These are phyloP conservation scores for Drosophila nr. perissopoda DNA, from an alignment of 2,888 invertebrate genomes.

Conservation along the genomic window DNA sequence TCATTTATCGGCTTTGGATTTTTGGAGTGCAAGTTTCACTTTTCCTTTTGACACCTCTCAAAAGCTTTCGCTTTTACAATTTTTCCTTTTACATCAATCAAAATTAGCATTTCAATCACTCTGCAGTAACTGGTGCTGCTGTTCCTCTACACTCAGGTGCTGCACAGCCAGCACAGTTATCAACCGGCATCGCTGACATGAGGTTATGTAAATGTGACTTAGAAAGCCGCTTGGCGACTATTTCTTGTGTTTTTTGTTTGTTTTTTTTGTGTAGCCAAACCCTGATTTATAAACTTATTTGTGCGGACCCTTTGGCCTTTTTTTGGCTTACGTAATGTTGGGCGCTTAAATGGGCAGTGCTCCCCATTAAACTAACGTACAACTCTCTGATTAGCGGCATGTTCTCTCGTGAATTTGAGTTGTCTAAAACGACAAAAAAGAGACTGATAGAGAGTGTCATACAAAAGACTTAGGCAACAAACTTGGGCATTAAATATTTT, in stretches of 20 bases:
- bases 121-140: constrained; percentile 19
- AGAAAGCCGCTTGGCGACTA: constrained; percentile 40
- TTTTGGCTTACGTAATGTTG: constrained; percentile 48
- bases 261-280: constrained; percentile 2
- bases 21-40: constrained; percentile 60
- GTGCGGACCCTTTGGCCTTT: constrained; percentile 27
- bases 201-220: constrained; percentile 45
- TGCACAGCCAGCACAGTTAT: constrained; percentile 5
- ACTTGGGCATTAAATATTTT: constrained; percentile 41
- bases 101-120: constrained; percentile 76
- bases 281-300: constrained; percentile 30
- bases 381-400: constrained; percentile 8
- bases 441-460: constrained; percentile 49
- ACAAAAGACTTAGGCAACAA: constrained; percentile 77
- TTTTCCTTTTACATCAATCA: constrained; percentile 61
- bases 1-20: constrained; percentile 42
- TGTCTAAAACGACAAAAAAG: not conserved
- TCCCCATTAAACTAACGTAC: constrained; percentile 37
- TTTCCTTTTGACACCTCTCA: constrained; percentile 68
- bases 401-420: constrained; percentile 36
- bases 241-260: constrained; percentile 3
- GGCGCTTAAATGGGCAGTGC: constrained; percentile 54
- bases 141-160: constrained; percentile 3
- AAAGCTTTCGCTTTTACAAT: constrained; percentile 66
- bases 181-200: constrained; percentile 33